Evolutionary conservation across 2,797 vertebrate species (phyloP).

Genomic region (Macroramphosus scolopax): DNA sequence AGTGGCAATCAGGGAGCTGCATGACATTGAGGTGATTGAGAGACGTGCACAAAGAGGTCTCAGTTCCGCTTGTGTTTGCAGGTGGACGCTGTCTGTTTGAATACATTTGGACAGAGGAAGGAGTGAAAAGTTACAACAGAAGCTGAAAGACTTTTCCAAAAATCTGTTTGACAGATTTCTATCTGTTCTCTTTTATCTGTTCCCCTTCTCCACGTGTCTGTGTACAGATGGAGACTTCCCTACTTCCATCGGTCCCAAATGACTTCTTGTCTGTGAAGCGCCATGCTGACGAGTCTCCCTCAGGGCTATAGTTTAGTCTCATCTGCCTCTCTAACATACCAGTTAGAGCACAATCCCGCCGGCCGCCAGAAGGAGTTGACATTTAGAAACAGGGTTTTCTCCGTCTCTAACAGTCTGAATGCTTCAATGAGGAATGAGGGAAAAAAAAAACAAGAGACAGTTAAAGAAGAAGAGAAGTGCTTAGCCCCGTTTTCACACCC

Average conservation of each 20-base stretch:
- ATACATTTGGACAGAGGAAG: background rate
- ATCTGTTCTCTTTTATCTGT: constrained; percentile 28
- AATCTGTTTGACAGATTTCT: constrained; percentile 23
- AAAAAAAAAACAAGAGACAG: constrained; percentile 22
- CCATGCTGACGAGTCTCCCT: constrained; percentile 24
- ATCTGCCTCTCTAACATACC: constrained; percentile 15
- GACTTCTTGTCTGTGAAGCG: constrained; percentile 15
- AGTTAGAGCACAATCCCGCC: constrained; percentile 19
- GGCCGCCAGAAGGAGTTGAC: constrained; percentile 59
- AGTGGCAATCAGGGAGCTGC: constrained; percentile 43
- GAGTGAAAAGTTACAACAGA: no score
- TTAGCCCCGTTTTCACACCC: constrained; percentile 52
- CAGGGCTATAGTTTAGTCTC: constrained; percentile 32
- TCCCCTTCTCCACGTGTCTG: constrained; percentile 12
- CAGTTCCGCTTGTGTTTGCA: constrained; percentile 21
- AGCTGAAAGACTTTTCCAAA: constrained; percentile 5
- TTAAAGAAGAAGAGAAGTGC: constrained; percentile 28
- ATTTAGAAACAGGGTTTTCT: constrained; percentile 61
- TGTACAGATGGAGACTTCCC: constrained; percentile 13
- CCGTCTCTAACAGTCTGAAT: constrained; percentile 31
- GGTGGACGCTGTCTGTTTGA: constrained; percentile 2
- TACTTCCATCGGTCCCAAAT: constrained; percentile 12
- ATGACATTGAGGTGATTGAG: constrained; percentile 33
- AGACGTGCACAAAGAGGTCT: constrained; percentile 5
- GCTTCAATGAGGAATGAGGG: constrained; percentile 37